Conservation (phyloP, 2,797 vertebrate species). For the Schizothorax lantsangensis region DNA sequence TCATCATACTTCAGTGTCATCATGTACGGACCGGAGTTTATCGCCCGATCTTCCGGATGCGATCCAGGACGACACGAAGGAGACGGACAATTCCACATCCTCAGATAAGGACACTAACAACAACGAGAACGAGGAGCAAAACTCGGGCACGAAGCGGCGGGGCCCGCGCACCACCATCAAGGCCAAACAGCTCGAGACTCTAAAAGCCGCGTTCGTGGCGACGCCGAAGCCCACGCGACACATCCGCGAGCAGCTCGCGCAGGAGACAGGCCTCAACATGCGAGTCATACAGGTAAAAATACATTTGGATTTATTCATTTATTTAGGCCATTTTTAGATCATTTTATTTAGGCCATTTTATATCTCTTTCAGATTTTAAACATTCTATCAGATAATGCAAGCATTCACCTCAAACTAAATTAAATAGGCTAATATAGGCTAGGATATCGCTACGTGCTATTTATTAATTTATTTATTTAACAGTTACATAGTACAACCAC, state of each 20-base stretch:
- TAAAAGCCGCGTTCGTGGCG: slow-evolving; percentile 93
- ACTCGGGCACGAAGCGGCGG: slow-evolving; percentile 89
- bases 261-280: slow-evolving; percentile 96
- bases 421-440: neutral
- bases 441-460: neutral
- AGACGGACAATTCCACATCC: slow-evolving; percentile 95
- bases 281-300: slow-evolving; percentile 89
- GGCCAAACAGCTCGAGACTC: slow-evolving; percentile 95
- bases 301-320: neutral
- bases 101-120: slow-evolving; percentile 96
- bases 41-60: slow-evolving; percentile 94
- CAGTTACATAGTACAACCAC: neutral
- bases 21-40: slow-evolving; percentile 96
- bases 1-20: slow-evolving; percentile 85
- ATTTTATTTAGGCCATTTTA: no score
- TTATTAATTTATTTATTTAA: neutral
- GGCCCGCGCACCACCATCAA: slow-evolving; percentile 97
- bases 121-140: slow-evolving; percentile 96
- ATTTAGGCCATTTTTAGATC: neutral
- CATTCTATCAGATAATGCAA: neutral
- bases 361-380: neutral
- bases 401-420: neutral
- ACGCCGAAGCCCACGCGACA: slow-evolving; percentile 94
- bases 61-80: slow-evolving; percentile 92
- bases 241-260: slow-evolving; percentile 93